Base-by-base conservation (phyloP, 2,888 invertebrate species). In the Tetanocera ferruginea region DNA sequence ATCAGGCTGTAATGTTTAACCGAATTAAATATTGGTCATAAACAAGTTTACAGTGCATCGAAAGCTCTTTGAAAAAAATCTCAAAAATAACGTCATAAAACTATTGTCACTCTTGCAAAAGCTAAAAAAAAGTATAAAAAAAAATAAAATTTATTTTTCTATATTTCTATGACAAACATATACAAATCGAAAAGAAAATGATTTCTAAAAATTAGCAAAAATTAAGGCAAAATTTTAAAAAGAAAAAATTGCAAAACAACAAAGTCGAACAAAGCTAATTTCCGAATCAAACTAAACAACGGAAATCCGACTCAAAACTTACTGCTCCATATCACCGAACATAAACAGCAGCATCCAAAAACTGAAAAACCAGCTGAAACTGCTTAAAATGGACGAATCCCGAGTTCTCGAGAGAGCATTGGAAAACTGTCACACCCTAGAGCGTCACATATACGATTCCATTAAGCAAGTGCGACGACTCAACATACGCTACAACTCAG, bases 401-500 rank as follows among this genome's bases (percentile, higher is more conserved):
- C 81, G 60, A 64, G 80, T 82, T 5, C 74, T 85, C 8, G 84
- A 85, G 57, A 25, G 69, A 31, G 85, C 85, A 8, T 74, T 85
- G 8, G 80, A 84, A 75, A 82, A 76, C 37, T 85, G 85, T 72
- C 80, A 80, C 17, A 76, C 70, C 6, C 78, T 85, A 14, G 81
- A 84, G 52, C 80, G 80, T 57, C 83, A 83, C 1, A 77, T 85
- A 0, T 76, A 80, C 69, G 64, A 78, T 4, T 82, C 84, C 6
- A 84, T 85, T 14, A 82, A 80, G 49, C 70, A 80, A 31, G 84
- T 85, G 34, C 82, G 84, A 1, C 83, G 84, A 6, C 81, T 85
- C 0, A 85, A 85, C 76, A 82, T 84, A 19, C 84, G 85, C 49
- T 85, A 85, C 78, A 85, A 85, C 52, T 79, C 83, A 0, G 84